Percentiles rank a stretch among this genome's conserved stretches.
phyloP scores from a whole-genome alignment of 2,888 invertebrate genomes.

The Papilio elwesi region DNA sequence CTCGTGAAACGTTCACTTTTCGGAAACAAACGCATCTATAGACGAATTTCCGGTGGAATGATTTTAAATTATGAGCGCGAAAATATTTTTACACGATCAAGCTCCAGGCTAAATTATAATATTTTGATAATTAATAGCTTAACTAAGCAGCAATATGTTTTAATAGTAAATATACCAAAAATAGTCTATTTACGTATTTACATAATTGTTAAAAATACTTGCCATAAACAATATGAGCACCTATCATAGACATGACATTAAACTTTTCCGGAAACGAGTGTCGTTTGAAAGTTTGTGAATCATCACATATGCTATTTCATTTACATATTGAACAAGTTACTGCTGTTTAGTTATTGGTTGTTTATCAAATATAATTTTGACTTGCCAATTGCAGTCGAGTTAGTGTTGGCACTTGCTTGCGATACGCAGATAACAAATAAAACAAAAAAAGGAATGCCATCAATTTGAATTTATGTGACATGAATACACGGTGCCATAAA shows the following conservation, averaged over 20 bases:
- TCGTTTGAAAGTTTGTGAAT: slow-evolving; percentile 80
- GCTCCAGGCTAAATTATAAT: neutral
- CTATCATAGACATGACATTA: slow-evolving; percentile 67
- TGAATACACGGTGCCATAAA: slow-evolving; percentile 4
- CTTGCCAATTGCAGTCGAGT: slow-evolving; percentile 46
- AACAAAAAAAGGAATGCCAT: slow-evolving; percentile 24
- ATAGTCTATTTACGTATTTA: neutral
- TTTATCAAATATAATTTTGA: slow-evolving; percentile 19
- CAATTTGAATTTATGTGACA: slow-evolving; percentile 28
- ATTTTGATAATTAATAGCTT: neutral
- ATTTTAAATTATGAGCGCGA: slow-evolving; percentile 78
- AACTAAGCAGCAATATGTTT: slow-evolving; percentile 3
- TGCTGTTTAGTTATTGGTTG: slow-evolving; percentile 47
- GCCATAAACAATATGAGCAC: slow-evolving; percentile 65
- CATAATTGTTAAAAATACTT: slow-evolving; percentile 17
- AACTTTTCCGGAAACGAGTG: slow-evolving; percentile 82
- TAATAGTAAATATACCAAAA: neutral
- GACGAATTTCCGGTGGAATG: slow-evolving; percentile 81
- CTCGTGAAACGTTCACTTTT: slow-evolving; percentile 85
- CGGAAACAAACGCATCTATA: slow-evolving; percentile 85
- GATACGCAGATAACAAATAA: slow-evolving; percentile 23
- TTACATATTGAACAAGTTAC: slow-evolving; percentile 49
- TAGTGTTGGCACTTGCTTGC: slow-evolving; percentile 40
- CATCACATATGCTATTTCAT: slow-evolving; percentile 67
- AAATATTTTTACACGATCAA: slow-evolving; percentile 45